phyloP scores from a whole-genome alignment of 2,888 invertebrate genomes.

The Pammene fasciana region DNA sequence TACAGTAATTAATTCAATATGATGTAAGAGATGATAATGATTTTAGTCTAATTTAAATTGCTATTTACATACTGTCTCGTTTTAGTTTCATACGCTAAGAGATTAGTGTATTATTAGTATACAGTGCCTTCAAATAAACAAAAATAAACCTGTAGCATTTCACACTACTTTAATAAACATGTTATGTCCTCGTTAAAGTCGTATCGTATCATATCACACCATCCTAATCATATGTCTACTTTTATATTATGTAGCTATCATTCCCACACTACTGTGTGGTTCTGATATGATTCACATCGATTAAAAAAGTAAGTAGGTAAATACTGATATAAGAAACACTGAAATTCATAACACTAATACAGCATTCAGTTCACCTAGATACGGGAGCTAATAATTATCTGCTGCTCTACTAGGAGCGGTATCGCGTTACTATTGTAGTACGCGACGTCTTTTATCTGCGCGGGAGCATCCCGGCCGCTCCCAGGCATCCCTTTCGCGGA shows the following conservation, averaged over 20 bases:
- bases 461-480: constrained; percentile 61
- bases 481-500: constrained; percentile 79
- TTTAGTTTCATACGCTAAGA: too few species aligned
- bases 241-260: too few species aligned
- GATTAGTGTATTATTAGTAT: not conserved
- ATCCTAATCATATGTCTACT: too few species aligned
- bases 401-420: constrained; percentile 44
- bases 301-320: not conserved
- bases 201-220: too few species aligned
- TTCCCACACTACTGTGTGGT: too few species aligned
- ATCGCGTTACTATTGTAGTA: constrained; percentile 70
- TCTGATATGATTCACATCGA: too few species aligned
- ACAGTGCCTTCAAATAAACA: not conserved
- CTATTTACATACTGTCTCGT: too few species aligned
- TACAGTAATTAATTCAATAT: too few species aligned
- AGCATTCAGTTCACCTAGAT: constrained; percentile 21
- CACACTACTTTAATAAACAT: too few species aligned
- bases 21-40: not conserved
- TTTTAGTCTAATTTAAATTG: not conserved
- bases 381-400: constrained; percentile 37
- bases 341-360: not conserved
- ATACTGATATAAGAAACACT: not conserved
- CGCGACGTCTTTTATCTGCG: constrained; percentile 57
- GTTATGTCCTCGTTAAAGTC: too few species aligned
- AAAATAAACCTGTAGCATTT: not conserved